Evolutionary conservation across 2,888 invertebrate genomes (phyloP), one percentile per base, ranked within the genome.

Genomic region (Thelaira solivaga): DNA sequence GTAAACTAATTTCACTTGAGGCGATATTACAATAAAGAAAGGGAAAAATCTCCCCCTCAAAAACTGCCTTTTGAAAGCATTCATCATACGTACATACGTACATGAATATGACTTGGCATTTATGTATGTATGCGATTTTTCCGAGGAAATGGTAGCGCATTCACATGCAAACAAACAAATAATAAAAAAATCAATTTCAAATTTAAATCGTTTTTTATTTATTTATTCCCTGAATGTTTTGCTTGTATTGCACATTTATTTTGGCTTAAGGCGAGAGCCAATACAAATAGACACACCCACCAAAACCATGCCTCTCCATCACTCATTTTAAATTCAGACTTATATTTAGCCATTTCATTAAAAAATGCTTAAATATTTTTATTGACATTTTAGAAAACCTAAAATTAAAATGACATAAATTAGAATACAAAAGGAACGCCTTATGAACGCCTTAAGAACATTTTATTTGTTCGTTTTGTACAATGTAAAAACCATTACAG

Each of bases 301-400:
- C n/a, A n/a, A n/a, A n/a, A n/a, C n/a, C n/a, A n/a, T n/a, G n/a
- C n/a, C n/a, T n/a, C n/a, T n/a, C n/a, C n/a, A n/a, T 24, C 68
- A 24, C 11, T 62, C 59, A 13, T 68, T 68, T 49, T 39, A 49
- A 69, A 69, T 69, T 69, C 75, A 67, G n/a, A n/a, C n/a, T n/a
- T n/a, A n/a, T 65, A 59, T 51, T 36, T 43, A 11, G n/a, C 24
- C 11, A 13, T 26, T 24, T 16, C 22, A 61, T 62, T 62, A 11
- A 57, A 13, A 57, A 59, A 29, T 57, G 34, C 36, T 39, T 31
- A 55, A 34, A 29, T 55, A 34, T 41, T 65, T 41, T 43, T 24
- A 31, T 49, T 34, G 10, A 31, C 11, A 49, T 39, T n/a, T 31
- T 31, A 8, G 4, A 24, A 39, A n/a, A n/a, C n/a, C n/a, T n/a